These are phyloP conservation scores for Drosophila birchii DNA, from an alignment of 2,888 invertebrate genomes.

Conservation along the genomic window DNA sequence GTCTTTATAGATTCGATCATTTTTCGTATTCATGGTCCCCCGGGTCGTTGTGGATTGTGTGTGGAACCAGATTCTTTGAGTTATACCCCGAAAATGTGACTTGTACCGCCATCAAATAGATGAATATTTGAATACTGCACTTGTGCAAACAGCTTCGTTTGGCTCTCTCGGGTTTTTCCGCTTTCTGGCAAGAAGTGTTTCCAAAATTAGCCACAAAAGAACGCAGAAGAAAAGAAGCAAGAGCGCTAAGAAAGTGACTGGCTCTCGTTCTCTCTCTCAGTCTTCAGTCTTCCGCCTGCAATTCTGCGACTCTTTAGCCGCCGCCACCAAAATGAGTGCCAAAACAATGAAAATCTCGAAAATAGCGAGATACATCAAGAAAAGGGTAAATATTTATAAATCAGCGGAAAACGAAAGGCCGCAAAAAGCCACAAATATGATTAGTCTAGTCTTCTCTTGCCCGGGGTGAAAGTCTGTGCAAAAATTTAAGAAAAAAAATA, in stretches of 20 bases:
- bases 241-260: conserved; percentile 20
- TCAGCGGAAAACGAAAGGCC: conserved; percentile 1
- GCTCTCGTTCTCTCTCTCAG: conserved; percentile 17
- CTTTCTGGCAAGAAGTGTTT: conserved; percentile 34
- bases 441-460: conserved; percentile 38
- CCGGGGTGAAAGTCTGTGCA: conserved; percentile 63
- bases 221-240: conserved; percentile 29
- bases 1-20: conserved; percentile 2
- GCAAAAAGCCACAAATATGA: conserved; percentile 14
- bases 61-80: conserved; percentile 1
- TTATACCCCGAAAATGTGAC: conserved; percentile 45
- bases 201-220: conserved; percentile 62
- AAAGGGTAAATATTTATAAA: conserved; percentile 81
- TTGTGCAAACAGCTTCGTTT: conserved; percentile 15
- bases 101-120: conserved; percentile 14
- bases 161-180: conserved; percentile 17
- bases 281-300: conserved; percentile 4
- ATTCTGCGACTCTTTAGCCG: conserved; percentile 17
- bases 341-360: conserved; percentile 83
- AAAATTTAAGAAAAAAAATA: conserved; percentile 18
- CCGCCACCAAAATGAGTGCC: conserved; percentile 77
- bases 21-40: conserved; percentile 5
- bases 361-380: conserved; percentile 84
- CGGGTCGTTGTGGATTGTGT: conserved; percentile 1
- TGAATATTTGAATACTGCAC: conserved; percentile 29